Evolutionary conservation across 1,140 invertebrate genomes (phyloP).

Genomic region (Armadillidium nasatum): DNA sequence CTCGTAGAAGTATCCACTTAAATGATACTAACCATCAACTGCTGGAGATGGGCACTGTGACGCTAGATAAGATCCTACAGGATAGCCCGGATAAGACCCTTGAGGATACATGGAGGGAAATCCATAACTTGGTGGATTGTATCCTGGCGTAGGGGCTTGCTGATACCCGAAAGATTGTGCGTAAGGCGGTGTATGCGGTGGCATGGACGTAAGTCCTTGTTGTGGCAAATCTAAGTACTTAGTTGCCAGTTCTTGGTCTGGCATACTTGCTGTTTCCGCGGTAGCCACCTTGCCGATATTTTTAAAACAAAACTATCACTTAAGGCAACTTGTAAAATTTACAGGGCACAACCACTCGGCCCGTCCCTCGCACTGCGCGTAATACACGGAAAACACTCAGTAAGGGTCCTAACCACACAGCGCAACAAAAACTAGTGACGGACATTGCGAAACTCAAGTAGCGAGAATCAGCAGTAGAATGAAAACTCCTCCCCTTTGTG

Average conservation of each 20-base stretch:
- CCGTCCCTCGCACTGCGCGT: neutral
- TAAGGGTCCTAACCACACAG: neutral
- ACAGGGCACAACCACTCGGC: neutral
- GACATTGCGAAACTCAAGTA: constrained; percentile 2
- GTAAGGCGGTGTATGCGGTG: constrained; percentile 43
- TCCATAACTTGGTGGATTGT: constrained; percentile 42
- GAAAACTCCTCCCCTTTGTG: neutral
- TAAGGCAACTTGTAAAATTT: neutral
- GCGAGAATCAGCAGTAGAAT: neutral
- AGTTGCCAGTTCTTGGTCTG: constrained; percentile 42
- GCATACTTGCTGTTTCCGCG: constrained; percentile 40
- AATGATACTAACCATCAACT: constrained; percentile 39
- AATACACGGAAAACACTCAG: neutral
- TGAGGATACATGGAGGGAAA: constrained; percentile 43
- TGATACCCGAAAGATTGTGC: constrained; percentile 42
- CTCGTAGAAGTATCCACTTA: too few relatives aligned
- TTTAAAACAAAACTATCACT: neutral
- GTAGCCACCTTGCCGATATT: constrained; percentile 35
- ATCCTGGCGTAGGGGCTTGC: constrained; percentile 41
- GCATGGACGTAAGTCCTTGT: constrained; percentile 36
- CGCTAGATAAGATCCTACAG: constrained; percentile 38
- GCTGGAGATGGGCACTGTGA: constrained; percentile 42
- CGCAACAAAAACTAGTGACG: neutral
- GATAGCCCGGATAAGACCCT: constrained; percentile 41
- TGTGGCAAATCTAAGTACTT: constrained; percentile 43